Evolutionary conservation across 1,140 invertebrate species (phyloP).

Genomic region (Triops cancriformis): DNA sequence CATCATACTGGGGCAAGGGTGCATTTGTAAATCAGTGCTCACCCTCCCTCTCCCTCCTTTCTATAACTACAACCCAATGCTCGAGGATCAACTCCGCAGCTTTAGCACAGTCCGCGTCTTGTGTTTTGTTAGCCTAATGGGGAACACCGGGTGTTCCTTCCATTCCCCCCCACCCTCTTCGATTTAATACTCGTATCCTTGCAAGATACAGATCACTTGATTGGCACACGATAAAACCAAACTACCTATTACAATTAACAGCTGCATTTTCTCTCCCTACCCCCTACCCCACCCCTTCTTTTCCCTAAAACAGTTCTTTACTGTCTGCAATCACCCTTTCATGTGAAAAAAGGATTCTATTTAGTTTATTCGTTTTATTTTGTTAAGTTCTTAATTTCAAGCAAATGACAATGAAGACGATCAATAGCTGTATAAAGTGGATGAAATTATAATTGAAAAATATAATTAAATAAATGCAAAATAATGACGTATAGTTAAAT

Average conservation of each 20-base stretch:
- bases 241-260: background rate
- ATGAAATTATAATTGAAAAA: too few relatives aligned
- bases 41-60: background rate
- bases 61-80: background rate
- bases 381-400: too few relatives aligned
- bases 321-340: background rate
- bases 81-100: background rate
- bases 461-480: too few relatives aligned
- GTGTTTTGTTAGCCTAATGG: conserved; percentile 13
- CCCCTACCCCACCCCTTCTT: too few relatives aligned
- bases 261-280: background rate
- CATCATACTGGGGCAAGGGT: background rate
- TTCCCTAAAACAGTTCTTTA: background rate
- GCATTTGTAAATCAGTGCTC: background rate
- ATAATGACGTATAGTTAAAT: too few relatives aligned
- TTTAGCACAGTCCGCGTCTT: background rate
- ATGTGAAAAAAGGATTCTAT: too few relatives aligned
- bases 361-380: too few relatives aligned
- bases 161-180: background rate
- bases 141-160: conserved; percentile 1
- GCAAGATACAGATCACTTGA: background rate
- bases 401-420: too few relatives aligned
- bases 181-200: background rate
- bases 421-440: too few relatives aligned
- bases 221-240: background rate